A percentile compares a stretch with the other conserved stretches of the same genome.
These are phyloP conservation scores for Clanis bilineata DNA, from an alignment of 2,888 invertebrate species.

Conservation along the genomic window DNA sequence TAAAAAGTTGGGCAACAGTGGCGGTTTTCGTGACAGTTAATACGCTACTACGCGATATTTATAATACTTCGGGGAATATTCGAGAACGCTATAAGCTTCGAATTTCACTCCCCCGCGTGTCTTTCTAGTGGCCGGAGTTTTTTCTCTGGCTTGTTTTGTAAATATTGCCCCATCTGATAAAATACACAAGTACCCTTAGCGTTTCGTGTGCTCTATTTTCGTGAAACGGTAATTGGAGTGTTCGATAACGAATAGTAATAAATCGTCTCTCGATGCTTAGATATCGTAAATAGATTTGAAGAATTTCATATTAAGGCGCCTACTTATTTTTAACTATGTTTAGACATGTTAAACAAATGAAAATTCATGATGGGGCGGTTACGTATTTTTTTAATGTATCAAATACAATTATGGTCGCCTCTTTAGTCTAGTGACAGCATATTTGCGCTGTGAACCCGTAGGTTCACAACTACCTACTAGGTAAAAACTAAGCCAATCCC, in stretches of 20 bases:
- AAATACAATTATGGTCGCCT: no score
- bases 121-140: conserved; percentile 45
- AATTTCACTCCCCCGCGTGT: conserved; percentile 62
- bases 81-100: conserved; percentile 49
- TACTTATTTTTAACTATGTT: no score
- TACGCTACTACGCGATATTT: conserved; percentile 55
- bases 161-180: conserved; percentile 36
- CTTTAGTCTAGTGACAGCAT: no score
- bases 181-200: conserved; percentile 8
- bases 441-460: no score
- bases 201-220: conserved; percentile 7
- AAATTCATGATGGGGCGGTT: no score
- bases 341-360: no score
- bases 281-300: neutral
- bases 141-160: conserved; percentile 46
- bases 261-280: neutral
- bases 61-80: conserved; percentile 61
- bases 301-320: no score
- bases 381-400: no score
- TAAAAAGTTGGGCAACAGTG: conserved; percentile 28
- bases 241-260: conserved; percentile 7
- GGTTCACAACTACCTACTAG: no score
- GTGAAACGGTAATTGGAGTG: conserved; percentile 15
- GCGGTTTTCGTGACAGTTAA: conserved; percentile 53
- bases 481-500: no score